phyloP scores from a whole-genome alignment of 2,113 vertebrate species.

The Pterophyllum scalare region DNA sequence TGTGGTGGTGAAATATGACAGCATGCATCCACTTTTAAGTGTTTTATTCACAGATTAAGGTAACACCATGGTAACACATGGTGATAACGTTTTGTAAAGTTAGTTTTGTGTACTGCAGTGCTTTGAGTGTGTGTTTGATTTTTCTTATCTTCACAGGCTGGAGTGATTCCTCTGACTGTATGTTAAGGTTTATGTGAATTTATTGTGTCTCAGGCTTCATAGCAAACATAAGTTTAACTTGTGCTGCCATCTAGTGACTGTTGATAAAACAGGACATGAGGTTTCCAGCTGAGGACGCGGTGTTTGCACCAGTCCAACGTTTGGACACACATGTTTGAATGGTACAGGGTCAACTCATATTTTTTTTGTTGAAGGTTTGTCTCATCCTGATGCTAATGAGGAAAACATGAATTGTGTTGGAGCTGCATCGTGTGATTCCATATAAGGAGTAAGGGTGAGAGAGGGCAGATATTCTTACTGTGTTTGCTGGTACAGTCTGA shows the following conservation, averaged over 20 bases:
- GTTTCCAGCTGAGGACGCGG: not conserved
- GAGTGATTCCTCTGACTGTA: not conserved
- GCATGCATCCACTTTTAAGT: not conserved
- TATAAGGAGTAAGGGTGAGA: not conserved
- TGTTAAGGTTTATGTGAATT: not conserved
- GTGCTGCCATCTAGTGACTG: conserved; percentile 16
- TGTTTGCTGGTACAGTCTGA: too few species aligned
- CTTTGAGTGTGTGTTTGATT: too few species aligned
- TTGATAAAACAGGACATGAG: not conserved
- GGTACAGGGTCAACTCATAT: not conserved
- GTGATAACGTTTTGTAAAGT: not conserved
- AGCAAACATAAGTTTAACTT: not conserved
- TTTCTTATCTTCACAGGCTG: too few species aligned
- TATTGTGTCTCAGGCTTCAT: not conserved
- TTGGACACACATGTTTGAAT: too few species aligned
- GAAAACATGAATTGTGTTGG: not conserved
- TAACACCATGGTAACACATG: too few species aligned
- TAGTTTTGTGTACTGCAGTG: too few species aligned
- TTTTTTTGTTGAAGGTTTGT: not conserved
- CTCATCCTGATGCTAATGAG: not conserved
- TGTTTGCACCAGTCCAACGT: not conserved
- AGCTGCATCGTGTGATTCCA: not conserved
- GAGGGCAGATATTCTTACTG: not conserved
- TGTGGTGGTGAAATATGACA: not conserved
- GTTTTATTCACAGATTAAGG: not conserved